A percentile compares a stretch with the other conserved stretches of the same genome.
These are phyloP conservation scores for Sebastes oblongus DNA, from an alignment of 2,797 vertebrate genomes.

Conservation along the genomic window DNA sequence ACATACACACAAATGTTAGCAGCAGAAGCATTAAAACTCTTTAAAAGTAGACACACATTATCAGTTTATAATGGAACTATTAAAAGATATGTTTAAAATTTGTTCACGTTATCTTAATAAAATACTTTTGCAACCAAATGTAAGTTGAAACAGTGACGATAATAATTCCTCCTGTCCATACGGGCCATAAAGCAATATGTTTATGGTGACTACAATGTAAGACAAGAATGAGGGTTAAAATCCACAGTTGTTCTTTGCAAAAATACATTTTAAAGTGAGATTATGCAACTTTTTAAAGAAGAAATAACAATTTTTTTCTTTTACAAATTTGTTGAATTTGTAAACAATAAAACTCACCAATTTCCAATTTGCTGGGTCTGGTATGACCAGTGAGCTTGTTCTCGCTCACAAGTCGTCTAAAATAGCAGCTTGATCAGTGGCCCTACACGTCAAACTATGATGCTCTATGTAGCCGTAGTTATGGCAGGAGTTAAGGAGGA, in stretches of 20 bases:
- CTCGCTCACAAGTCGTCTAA: not conserved
- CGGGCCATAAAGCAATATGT: not conserved
- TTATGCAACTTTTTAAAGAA: not conserved
- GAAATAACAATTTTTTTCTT: not conserved
- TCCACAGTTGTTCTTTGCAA: not conserved
- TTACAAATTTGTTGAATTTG: not conserved
- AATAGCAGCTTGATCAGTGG: not conserved
- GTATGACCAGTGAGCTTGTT: not conserved
- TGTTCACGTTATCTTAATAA: not conserved
- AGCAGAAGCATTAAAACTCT: not conserved
- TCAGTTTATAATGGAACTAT: not conserved
- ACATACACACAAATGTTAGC: conserved; percentile 7
- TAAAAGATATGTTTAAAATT: not conserved
- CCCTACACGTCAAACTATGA: not conserved
- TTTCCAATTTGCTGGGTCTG: not conserved
- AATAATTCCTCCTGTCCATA: not conserved
- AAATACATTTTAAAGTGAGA: not conserved
- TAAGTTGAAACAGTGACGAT: not conserved
- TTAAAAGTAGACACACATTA: not conserved
- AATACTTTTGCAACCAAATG: not conserved
- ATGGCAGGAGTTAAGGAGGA: no score
- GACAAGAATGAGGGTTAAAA: not conserved
- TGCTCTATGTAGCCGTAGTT: not conserved
- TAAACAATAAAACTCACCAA: not conserved
- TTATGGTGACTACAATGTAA: not conserved